phyloP scores from a whole-genome alignment of 2,797 vertebrate species.

The Ambastaia sidthimunki region DNA sequence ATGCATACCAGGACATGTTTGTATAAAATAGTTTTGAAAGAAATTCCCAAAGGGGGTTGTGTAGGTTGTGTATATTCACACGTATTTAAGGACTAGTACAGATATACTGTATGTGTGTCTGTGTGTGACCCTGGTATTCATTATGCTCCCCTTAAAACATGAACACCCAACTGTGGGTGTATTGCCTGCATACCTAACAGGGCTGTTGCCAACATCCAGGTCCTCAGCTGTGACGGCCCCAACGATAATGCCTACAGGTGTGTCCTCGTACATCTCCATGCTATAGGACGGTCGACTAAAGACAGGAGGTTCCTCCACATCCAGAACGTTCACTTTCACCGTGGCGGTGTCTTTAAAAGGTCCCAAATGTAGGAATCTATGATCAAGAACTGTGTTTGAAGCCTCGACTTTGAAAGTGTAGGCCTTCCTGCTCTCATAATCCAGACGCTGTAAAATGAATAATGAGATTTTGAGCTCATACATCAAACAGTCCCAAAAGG shows the following conservation, averaged over 20 bases:
- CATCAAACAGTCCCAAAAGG: neutral
- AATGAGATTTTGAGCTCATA: neutral
- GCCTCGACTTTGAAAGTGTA: constrained; percentile 92
- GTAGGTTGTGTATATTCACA: neutral
- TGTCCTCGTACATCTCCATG: constrained; percentile 91
- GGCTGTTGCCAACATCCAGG: constrained; percentile 87
- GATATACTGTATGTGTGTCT: no score
- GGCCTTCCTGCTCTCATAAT: constrained; percentile 90
- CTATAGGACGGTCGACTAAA: constrained; percentile 86
- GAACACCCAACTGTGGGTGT: neutral
- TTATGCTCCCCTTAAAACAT: no score
- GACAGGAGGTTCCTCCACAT: constrained; percentile 89
- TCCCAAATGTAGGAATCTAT: constrained; percentile 86
- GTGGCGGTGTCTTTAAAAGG: constrained; percentile 91
- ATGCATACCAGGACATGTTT: constrained; percentile 6
- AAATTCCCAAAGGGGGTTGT: constrained; percentile 19
- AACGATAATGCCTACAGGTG: constrained; percentile 84
- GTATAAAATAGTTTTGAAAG: constrained; percentile 13
- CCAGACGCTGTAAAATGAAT: constrained; percentile 77
- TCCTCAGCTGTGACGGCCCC: constrained; percentile 91
- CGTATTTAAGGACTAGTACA: neutral
- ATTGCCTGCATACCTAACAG: constrained; percentile 80
- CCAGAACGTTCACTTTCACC: constrained; percentile 88
- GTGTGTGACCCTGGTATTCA: no score
- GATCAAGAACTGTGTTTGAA: constrained; percentile 84